Percentiles rank a stretch among this genome's conserved stretches.
Evolutionary conservation across 2,797 vertebrate species (phyloP).

Genomic region (Leuciscus waleckii): DNA sequence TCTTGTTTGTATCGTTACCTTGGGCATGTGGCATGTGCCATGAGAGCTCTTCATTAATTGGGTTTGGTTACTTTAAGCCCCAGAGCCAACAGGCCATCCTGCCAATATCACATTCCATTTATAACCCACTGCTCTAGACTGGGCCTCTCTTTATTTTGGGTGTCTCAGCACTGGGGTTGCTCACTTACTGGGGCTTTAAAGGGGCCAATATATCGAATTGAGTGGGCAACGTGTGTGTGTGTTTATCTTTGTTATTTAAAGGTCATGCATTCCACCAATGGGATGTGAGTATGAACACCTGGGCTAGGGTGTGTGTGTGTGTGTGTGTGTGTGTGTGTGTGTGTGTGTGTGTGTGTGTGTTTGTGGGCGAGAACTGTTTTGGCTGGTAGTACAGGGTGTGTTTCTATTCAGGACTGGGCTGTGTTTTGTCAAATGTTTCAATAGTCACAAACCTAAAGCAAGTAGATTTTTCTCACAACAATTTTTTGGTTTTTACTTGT

Average conservation of each 20-base stretch:
- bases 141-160: constrained; percentile 75
- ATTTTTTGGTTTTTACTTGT: background rate
- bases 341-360: constrained; percentile 16
- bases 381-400: constrained; percentile 45
- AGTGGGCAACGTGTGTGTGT: constrained; percentile 29
- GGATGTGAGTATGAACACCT: constrained; percentile 71
- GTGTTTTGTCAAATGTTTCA: constrained; percentile 41
- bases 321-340: no score
- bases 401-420: constrained; percentile 31
- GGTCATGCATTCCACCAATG: constrained; percentile 59
- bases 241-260: constrained; percentile 71
- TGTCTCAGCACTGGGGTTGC: constrained; percentile 81
- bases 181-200: constrained; percentile 69
- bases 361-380: constrained; percentile 11
- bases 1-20: constrained; percentile 77
- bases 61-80: constrained; percentile 86
- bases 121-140: constrained; percentile 72
- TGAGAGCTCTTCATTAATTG: constrained; percentile 83
- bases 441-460: constrained; percentile 17
- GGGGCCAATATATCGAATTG: constrained; percentile 36
- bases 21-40: constrained; percentile 73
- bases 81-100: constrained; percentile 80
- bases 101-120: constrained; percentile 80
- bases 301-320: constrained; percentile 56
- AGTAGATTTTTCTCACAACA: background rate